These are phyloP conservation scores for Microplitis manilae DNA, from an alignment of 2,888 invertebrate genomes.

Conservation along the genomic window DNA sequence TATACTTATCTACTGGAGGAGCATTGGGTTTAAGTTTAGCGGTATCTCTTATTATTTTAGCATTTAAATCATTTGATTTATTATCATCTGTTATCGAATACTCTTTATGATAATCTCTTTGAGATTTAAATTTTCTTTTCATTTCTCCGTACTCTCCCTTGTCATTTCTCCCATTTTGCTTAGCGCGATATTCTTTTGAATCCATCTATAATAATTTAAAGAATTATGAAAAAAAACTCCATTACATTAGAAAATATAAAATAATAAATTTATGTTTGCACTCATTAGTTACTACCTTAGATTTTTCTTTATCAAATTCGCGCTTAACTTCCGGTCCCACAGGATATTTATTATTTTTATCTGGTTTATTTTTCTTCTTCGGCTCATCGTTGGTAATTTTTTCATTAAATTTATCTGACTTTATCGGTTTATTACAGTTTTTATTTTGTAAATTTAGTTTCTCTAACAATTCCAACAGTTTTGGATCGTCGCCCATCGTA, in stretches of 20 bases:
- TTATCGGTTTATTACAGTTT: neutral
- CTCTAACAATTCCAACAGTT: constrained; percentile 7
- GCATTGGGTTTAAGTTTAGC: neutral
- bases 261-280: no score
- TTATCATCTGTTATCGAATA: constrained; percentile 10
- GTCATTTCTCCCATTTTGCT: neutral
- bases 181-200: neutral
- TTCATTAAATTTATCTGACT: neutral
- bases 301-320: neutral
- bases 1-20: neutral
- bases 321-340: constrained; percentile 9
- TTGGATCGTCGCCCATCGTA: constrained; percentile 8
- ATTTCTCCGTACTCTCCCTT: constrained; percentile 5
- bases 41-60: neutral
- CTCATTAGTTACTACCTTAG: neutral
- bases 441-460: constrained; percentile 1
- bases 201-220: constrained; percentile 1
- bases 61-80: constrained; percentile 11
- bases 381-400: neutral
- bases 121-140: constrained; percentile 21
- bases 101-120: constrained; percentile 2
- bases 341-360: constrained; percentile 11
- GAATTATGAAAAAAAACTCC: neutral
- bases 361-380: constrained; percentile 2
- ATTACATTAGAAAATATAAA: neutral